Base-by-base conservation (phyloP, 2,113 vertebrate species). In the Tragelaphus imberbis region DNA sequence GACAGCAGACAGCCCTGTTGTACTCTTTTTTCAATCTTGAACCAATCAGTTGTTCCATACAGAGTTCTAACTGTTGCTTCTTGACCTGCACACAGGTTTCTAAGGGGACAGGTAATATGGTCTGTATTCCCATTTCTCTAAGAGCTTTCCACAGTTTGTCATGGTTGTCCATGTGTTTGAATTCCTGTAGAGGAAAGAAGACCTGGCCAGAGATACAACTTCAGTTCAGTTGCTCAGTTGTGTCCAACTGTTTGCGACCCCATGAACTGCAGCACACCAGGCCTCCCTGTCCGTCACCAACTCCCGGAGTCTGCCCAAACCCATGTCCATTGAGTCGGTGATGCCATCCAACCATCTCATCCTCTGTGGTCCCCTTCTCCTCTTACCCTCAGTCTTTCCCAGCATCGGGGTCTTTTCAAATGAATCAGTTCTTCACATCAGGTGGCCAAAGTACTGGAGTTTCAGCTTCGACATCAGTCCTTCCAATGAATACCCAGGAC, bases 261-360 rank as follows among this genome's bases (percentile, higher is more conserved):
- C 5, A 13, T 13, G 68, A 71, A 71, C 68, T 0, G 0, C 2
- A 2, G n/a, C 68, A 71, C 0, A 0, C n/a, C 19, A 71, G 68
- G n/a, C 68, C 36, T 40, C n/a, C 68, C 68, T 71, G 68, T 75
- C 5, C 10, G 3, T 75, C 68, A 75, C 68, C n/a, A 75, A 40
- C 68, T 40, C 10, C 65, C 4, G 10, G 65, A 71, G 65, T 71
- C n/a, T 71, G n/a, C 19, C n/a, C 68, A 75, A 40, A 40, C 68
- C 68, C 10, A 40, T 23, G 21, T 40, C 19, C 10, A 23, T 75
- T 75, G 68, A 40, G 68, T 75, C 1, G 2, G n/a, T 75, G 68
- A 75, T 23, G 19, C 19, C n/a, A 40, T 6, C 68, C 68, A 75
- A 23, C 68, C 68, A 40, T 75, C n/a, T 75, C 68, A 40, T 75